Evolutionary conservation across 2,888 invertebrate species (phyloP).

Genomic region (Rhimphoctona megacephalus): DNA sequence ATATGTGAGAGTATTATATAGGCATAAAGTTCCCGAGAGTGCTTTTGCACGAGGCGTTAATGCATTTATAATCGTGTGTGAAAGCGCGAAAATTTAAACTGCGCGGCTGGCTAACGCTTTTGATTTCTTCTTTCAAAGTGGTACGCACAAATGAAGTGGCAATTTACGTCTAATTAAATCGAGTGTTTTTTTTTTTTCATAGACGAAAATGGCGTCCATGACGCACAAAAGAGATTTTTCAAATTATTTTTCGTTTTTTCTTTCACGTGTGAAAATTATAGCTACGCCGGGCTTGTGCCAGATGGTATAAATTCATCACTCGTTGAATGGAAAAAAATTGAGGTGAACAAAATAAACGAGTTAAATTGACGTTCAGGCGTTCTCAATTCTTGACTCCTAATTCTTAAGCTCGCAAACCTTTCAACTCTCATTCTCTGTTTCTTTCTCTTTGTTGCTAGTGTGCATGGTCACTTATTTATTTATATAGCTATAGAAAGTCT

Average conservation of each 20-base stretch:
- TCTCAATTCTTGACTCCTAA: constrained; percentile 55
- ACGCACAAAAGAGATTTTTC: constrained; percentile 3
- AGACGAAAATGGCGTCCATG: not conserved
- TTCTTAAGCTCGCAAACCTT: constrained; percentile 49
- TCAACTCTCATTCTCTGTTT: not conserved
- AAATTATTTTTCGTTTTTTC: not conserved
- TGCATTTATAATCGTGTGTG: constrained; percentile 58
- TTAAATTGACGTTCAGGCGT: constrained; percentile 13
- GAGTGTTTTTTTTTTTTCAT: constrained; percentile 5
- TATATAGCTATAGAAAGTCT: constrained; percentile 21
- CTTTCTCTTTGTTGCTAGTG: not conserved
- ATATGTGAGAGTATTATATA: constrained; percentile 1
- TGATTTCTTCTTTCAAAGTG: constrained; percentile 27
- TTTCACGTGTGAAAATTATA: not conserved
- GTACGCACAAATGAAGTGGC: constrained; percentile 13
- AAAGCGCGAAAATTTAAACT: constrained; percentile 43
- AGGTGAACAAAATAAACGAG: not conserved
- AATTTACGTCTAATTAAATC: constrained; percentile 36
- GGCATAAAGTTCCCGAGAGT: constrained; percentile 41
- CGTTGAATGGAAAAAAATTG: not conserved
- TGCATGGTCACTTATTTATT: constrained; percentile 29
- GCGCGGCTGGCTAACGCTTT: constrained; percentile 32
- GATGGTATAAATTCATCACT: not conserved
- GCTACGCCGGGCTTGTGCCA: not conserved
- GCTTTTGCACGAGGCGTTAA: constrained; percentile 57